Evolutionary conservation across 2,113 vertebrate species (phyloP).

Genomic region (Mesocricetus auratus): DNA sequence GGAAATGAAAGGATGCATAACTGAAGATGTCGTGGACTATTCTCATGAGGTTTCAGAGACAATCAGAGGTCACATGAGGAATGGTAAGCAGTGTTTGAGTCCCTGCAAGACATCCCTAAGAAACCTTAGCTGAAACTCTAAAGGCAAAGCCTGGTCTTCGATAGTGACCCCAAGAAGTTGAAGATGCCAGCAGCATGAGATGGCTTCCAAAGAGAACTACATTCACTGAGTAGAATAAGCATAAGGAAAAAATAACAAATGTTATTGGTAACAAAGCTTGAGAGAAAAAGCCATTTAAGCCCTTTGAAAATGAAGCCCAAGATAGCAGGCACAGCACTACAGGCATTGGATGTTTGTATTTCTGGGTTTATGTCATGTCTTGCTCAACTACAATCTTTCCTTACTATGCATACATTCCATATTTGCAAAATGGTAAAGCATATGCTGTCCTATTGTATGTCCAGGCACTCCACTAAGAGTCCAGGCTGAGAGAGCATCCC

Average conservation of each 20-base stretch:
- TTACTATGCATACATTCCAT: neutral
- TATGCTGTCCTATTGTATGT: neutral
- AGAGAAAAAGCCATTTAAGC: neutral
- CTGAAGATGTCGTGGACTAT: neutral
- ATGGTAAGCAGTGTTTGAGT: neutral
- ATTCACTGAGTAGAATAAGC: neutral
- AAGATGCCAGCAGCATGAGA: neutral
- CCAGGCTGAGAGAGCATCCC: too few species aligned
- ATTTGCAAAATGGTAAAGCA: neutral
- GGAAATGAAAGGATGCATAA: neutral
- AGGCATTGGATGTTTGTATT: neutral
- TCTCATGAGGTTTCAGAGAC: neutral
- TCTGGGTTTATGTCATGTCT: neutral
- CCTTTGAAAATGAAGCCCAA: neutral
- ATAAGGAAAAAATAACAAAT: neutral
- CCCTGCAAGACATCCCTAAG: neutral
- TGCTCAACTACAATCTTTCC: neutral
- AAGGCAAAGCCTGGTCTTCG: neutral
- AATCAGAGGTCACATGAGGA: neutral
- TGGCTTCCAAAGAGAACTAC: neutral
- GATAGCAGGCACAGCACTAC: neutral
- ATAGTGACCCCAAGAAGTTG: neutral
- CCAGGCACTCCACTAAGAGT: too few species aligned
- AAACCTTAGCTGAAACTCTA: neutral
- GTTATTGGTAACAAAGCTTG: neutral